Percentiles rank a stretch among this genome's conserved stretches.
Evolutionary conservation across 2,113 vertebrate genomes (phyloP).

Genomic region (Sapajus apella): DNA sequence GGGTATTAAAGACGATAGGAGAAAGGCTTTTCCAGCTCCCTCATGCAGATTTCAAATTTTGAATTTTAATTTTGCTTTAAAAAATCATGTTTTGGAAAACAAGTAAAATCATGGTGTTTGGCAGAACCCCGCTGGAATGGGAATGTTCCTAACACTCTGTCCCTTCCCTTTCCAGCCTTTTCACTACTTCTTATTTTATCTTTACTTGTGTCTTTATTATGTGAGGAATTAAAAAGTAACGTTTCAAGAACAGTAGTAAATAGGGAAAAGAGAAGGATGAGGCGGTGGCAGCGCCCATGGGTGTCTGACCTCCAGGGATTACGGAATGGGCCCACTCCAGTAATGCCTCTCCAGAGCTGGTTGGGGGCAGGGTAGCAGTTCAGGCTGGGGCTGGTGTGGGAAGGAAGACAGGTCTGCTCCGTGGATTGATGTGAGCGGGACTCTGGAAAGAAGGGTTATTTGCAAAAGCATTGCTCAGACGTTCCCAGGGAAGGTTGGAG

Average conservation of each 20-base stretch:
- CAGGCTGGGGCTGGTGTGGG: rapidly evolving
- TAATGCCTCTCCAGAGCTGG: neutral
- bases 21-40: neutral
- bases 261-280: neutral
- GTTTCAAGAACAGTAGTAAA: neutral
- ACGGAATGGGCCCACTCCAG: rapidly evolving
- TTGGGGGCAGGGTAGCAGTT: neutral
- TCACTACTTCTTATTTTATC: neutral
- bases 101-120: no score
- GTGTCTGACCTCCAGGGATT: rapidly evolving
- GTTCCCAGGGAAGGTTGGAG: neutral
- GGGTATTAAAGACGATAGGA: neutral
- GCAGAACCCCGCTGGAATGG: neutral
- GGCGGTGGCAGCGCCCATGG: rapidly evolving
- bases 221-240: rapidly evolving
- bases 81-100: neutral
- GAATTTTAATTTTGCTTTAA: neutral
- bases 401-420: rapidly evolving
- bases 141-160: rapidly evolving
- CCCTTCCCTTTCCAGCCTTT: no score
- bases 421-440: rapidly evolving
- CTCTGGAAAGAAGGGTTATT: neutral
- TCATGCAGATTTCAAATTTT: neutral
- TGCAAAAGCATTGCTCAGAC: neutral
- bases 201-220: neutral